Percentiles rank a stretch among this genome's conserved stretches.
Conservation (phyloP, 2,113 vertebrate genomes). For the Leptobrachium ailaonicum region DNA sequence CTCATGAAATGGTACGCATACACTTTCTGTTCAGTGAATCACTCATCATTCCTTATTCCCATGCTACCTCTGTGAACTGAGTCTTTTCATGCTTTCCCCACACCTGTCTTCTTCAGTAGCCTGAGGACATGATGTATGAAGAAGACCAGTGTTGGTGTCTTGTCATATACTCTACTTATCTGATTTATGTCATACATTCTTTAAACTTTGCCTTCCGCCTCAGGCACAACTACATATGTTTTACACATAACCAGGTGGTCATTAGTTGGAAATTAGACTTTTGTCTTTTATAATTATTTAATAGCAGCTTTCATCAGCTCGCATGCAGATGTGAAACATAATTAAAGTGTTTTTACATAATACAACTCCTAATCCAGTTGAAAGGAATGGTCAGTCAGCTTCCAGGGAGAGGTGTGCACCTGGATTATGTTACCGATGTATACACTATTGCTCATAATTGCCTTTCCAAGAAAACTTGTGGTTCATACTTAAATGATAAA, state of each 20-base stretch:
- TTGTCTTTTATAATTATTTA: constrained; percentile 42
- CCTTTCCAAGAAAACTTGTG: constrained; percentile 7
- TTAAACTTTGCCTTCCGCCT: constrained; percentile 13
- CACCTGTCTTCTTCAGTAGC: constrained; percentile 26
- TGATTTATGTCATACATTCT: neutral
- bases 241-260: constrained; percentile 36
- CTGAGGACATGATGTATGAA: neutral
- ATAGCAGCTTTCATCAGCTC: constrained; percentile 40
- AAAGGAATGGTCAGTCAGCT: constrained; percentile 24
- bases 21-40: neutral
- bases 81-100: constrained; percentile 30
- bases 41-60: neutral
- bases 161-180: neutral
- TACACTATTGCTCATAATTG: constrained; percentile 12
- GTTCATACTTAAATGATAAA: neutral
- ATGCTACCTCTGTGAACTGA: neutral
- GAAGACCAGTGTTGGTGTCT: constrained; percentile 1
- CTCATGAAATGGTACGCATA: no score
- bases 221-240: constrained; percentile 35
- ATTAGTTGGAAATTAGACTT: constrained; percentile 39
- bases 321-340: constrained; percentile 41
- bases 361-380: constrained; percentile 32
- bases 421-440: constrained; percentile 18
- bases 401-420: constrained; percentile 22
- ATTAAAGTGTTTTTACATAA: constrained; percentile 21